Base-by-base conservation (phyloP, 2,888 invertebrate genomes). In the Melieria omissa region DNA sequence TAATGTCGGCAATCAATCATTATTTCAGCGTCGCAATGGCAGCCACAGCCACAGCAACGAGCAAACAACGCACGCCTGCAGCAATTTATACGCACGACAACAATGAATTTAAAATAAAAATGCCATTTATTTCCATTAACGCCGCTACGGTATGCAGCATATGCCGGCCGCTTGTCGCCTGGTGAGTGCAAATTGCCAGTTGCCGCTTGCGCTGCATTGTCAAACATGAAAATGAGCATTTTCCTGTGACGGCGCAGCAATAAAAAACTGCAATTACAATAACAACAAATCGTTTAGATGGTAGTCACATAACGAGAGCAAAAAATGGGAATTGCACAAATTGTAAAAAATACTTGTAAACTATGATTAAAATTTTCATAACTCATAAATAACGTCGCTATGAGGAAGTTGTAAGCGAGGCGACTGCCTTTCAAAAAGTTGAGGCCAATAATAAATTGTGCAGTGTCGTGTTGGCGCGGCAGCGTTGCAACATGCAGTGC, bases 1-100 rank as follows among this genome's bases (percentile, higher is more conserved):
- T 58, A 58, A n/a, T 52, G 42, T 14, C 65, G 45, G 65, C 72
- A 70, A 75, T 76, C 75, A 75, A 75, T 75, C 72, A 75, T 73
- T 68, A 75, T 75, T 76, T 65, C 57, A 41, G 61, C 55, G 72
- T 60, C 47, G 42, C 61, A 65, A 9, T 58, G 57, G 55, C 29
- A n/a, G 16, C 60, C 42, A 44, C 6, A 44, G 54, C 41, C 52
- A 52, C 49, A 64, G 45, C 63, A 65, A 29, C 55, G 44, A 44
- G 42, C 47, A 65, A 8, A 47, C 55, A 54, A 55, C 46, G 10
- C 14, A 47, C 52, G 64, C 64, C 52, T 29, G 29, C 29, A 29
- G 29, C 2, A 29, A 29, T 1, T 29, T 29, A 42, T 6, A 42
- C 44, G 46, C n/a, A 58, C 42, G 44, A 45, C 16, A 62, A 72